Conservation (phyloP, 2,113 vertebrate species). For the Theropithecus gelada region DNA sequence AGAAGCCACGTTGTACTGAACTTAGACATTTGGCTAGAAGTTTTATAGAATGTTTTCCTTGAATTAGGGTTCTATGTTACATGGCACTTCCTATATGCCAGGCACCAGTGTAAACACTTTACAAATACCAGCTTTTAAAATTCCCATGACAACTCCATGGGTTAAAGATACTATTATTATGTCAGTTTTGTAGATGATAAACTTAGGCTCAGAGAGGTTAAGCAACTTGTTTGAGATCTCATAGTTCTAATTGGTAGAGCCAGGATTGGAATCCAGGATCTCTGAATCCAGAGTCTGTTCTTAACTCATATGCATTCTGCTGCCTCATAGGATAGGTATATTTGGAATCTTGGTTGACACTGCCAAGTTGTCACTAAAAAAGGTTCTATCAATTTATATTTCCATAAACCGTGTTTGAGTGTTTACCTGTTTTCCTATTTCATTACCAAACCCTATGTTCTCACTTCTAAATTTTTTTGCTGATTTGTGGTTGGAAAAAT, state of each 20-base stretch:
- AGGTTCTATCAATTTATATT: background rate
- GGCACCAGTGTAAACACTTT: background rate
- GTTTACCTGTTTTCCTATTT: background rate
- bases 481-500: conserved; percentile 39
- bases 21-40: background rate
- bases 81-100: background rate
- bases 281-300: background rate
- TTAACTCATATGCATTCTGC: background rate
- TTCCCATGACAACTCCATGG: background rate
- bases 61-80: background rate
- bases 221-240: background rate
- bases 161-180: background rate
- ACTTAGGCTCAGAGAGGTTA: background rate
- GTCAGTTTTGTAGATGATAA: background rate
- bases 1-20: background rate
- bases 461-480: background rate
- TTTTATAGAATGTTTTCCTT: background rate
- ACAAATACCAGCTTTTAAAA: background rate
- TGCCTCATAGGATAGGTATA: background rate
- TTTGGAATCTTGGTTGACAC: background rate
- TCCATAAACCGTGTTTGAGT: background rate
- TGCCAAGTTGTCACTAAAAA: background rate
- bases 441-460: background rate
- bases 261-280: background rate
- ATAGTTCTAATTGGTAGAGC: background rate